A percentile compares a stretch with the other conserved stretches of the same genome.
These are phyloP conservation scores for Patella caerulea DNA, from an alignment of 2,888 invertebrate species.

Conservation along the genomic window DNA sequence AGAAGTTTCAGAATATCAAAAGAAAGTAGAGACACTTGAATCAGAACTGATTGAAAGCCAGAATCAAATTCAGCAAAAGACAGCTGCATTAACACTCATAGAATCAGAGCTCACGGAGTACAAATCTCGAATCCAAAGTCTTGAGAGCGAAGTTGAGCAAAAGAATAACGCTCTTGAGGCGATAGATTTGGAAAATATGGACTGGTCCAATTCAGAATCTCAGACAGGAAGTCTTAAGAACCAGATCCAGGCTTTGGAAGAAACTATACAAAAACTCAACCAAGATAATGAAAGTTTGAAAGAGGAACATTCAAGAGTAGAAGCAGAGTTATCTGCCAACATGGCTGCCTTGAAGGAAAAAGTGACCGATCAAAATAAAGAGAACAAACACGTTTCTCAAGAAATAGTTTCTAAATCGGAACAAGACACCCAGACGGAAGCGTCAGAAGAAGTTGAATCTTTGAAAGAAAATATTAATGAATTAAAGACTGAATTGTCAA, in stretches of 20 bases:
- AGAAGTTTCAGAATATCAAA: background rate
- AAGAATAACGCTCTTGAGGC: background rate
- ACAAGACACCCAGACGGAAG: no score
- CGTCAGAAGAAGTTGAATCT: slow-evolving; percentile 11
- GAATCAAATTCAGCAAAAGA: background rate
- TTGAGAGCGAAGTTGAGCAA: background rate
- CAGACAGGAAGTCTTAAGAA: background rate
- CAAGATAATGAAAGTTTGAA: slow-evolving; percentile 12
- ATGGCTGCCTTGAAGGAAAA: background rate
- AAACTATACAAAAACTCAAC: slow-evolving; percentile 13
- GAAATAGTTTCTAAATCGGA: no score
- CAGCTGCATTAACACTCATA: background rate
- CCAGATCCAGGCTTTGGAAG: background rate
- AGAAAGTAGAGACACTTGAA: background rate
- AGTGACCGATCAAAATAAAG: background rate
- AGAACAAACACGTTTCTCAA: background rate
- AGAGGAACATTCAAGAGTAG: slow-evolving; percentile 4
- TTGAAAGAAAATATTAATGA: slow-evolving; percentile 13
- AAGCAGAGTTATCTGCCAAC: slow-evolving; percentile 4
- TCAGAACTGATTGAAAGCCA: slow-evolving; percentile 10
- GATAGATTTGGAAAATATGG: background rate
- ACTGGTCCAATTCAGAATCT: background rate
- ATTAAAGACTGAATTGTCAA: no score
- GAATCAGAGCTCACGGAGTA: slow-evolving; percentile 5
- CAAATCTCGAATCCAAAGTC: background rate